Evolutionary conservation across 2,113 vertebrate species (phyloP).

Genomic region (Amphiprion percula): DNA sequence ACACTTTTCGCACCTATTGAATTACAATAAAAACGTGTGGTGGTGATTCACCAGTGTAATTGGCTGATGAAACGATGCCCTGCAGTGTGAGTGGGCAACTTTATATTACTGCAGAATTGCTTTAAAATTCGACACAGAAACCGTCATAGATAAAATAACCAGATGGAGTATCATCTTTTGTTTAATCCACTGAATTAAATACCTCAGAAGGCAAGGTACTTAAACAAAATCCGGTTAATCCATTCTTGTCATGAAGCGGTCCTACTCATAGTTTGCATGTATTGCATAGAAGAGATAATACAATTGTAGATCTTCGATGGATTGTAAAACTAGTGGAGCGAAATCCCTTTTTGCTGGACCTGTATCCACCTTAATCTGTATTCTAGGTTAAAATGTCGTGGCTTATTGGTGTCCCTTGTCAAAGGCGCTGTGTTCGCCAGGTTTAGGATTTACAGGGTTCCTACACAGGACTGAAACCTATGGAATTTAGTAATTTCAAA

Average conservation of each 20-base stretch:
- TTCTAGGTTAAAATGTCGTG: constrained; percentile 43
- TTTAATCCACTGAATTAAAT: constrained; percentile 11
- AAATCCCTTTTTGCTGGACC: background rate
- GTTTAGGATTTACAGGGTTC: constrained; percentile 14
- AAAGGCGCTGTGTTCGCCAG: background rate
- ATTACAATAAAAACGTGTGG: background rate
- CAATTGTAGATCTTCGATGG: background rate
- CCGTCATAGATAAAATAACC: background rate
- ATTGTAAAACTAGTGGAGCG: background rate
- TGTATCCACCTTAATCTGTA: constrained; percentile 28
- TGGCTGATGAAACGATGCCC: background rate
- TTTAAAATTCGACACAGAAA: background rate
- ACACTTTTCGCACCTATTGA: background rate
- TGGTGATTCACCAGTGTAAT: background rate
- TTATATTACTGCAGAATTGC: too few species aligned
- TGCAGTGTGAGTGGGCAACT: too few species aligned
- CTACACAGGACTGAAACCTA: too few species aligned
- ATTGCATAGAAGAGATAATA: background rate
- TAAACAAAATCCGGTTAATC: constrained; percentile 15
- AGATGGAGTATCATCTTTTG: constrained; percentile 4
- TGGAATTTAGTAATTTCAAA: too few species aligned
- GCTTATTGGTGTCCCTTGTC: constrained; percentile 50
- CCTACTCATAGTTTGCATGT: background rate
- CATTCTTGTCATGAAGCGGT: background rate
- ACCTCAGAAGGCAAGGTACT: background rate